These are phyloP conservation scores for Trochalopteron elliotii DNA, from an alignment of 2,113 vertebrate genomes.

Conservation along the genomic window DNA sequence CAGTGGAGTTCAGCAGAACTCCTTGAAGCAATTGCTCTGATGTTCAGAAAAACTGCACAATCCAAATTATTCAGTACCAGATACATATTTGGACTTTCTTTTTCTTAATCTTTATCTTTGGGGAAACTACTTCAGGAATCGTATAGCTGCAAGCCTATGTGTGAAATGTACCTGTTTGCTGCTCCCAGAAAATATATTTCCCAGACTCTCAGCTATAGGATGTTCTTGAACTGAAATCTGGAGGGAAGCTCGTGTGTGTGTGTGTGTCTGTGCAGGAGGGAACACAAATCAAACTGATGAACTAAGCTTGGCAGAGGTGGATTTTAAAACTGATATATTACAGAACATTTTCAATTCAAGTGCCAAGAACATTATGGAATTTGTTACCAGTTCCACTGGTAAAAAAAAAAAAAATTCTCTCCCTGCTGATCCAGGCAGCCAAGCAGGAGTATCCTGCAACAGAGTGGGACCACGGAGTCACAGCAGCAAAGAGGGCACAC, in stretches of 20 bases:
- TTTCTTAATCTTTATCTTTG: background rate
- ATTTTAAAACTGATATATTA: background rate
- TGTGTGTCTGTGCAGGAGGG: background rate
- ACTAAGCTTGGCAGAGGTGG: background rate
- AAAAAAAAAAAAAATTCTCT: background rate
- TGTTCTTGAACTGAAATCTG: background rate
- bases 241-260: accelerated
- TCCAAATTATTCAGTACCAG: background rate
- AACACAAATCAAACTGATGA: background rate
- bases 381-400: background rate
- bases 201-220: background rate
- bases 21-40: background rate
- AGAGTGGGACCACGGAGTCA: background rate
- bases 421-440: background rate
- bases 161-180: background rate
- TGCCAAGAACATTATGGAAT: background rate
- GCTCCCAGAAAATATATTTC: background rate
- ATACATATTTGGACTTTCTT: background rate
- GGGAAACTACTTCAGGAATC: background rate
- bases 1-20: background rate
- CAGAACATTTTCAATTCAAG: background rate
- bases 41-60: background rate
- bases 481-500: background rate
- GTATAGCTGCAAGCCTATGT: background rate
- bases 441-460: accelerated